Evolutionary conservation across 2,113 vertebrate species (phyloP), one percentile per base, ranked within the genome.

Genomic region (Candoia aspera): DNA sequence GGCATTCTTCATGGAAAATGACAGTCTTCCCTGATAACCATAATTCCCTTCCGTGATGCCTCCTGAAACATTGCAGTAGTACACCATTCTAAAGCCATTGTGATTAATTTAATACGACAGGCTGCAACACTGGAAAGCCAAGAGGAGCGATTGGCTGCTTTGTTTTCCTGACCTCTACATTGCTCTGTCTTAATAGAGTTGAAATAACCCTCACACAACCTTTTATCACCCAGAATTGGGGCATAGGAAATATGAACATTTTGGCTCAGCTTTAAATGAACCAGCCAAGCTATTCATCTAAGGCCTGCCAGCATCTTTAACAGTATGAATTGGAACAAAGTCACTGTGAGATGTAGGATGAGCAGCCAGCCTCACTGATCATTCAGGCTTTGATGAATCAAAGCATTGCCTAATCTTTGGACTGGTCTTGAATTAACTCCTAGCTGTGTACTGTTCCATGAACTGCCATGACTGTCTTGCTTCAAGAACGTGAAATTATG

Each of bases 401-500:
- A 91, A 59, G 91, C 54, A 83, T 59, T 88, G 54, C 91, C n/a
- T 59, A 88, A 88, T 79, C 64, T 83, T 68, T 49, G 55, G 86
- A 17, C 90, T 59, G 54, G 62, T 87, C 86, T 83, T 88, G 64
- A 79, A 88, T 58, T 87, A 88, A 91, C 64, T 92, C 26, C 64
- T 79, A 83, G 55, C 64, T 92, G 64, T 88, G 91, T 87, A 83
- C 86, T 59, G 24, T 88, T 92, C 86, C 86, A 83, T 88, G 86
- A 83, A 49, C 68, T 88, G 91, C 55, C 68, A 92, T 60, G 37
- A 83, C 86, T 84, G 91, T 83, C 84, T 88, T 88, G 54, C 68
- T 92, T 92, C 86, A 92, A 84, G 91, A 87, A 49, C 91, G 53
- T 92, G 68, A 88, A 88, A 73, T 92, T 83, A 88, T 88, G 42